Evolutionary conservation across 2,888 invertebrate genomes (phyloP).

Genomic region (Tipula vernalis): DNA sequence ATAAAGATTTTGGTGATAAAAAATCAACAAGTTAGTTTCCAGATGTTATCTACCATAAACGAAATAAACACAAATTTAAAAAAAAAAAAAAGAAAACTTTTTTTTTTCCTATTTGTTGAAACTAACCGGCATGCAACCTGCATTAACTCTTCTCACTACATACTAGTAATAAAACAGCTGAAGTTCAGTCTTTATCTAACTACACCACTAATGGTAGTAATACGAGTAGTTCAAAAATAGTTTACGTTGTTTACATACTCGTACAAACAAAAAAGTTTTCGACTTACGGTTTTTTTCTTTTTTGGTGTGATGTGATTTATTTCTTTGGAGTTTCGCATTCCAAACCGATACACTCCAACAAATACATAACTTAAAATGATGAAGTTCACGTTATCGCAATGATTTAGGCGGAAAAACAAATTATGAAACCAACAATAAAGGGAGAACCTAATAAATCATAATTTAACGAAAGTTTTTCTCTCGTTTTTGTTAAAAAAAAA

Average conservation of each 20-base stretch:
- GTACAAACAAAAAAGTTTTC: not conserved
- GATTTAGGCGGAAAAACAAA: not conserved
- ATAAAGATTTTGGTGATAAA: not conserved
- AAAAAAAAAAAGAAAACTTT: not conserved
- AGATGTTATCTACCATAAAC: not conserved
- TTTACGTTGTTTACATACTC: not conserved
- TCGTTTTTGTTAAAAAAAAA: not conserved
- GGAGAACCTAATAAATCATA: not conserved
- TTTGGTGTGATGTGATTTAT: not conserved
- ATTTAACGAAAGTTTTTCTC: not conserved
- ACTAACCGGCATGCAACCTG: not conserved
- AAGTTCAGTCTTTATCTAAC: not conserved
- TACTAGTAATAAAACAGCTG: not conserved
- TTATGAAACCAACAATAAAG: not conserved
- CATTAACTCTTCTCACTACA: not conserved
- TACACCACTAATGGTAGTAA: not conserved
- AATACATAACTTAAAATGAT: not conserved
- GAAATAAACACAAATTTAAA: not conserved
- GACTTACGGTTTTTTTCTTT: not conserved
- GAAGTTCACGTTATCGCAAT: not conserved
- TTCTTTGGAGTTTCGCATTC: not conserved
- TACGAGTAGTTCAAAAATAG: not conserved
- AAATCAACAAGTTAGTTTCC: not conserved
- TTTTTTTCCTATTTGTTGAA: not conserved
- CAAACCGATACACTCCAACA: not conserved